Percentiles rank a stretch among this genome's conserved stretches.
Evolutionary conservation across 2,888 invertebrate species (phyloP).

Genomic region (Agrochola litura): DNA sequence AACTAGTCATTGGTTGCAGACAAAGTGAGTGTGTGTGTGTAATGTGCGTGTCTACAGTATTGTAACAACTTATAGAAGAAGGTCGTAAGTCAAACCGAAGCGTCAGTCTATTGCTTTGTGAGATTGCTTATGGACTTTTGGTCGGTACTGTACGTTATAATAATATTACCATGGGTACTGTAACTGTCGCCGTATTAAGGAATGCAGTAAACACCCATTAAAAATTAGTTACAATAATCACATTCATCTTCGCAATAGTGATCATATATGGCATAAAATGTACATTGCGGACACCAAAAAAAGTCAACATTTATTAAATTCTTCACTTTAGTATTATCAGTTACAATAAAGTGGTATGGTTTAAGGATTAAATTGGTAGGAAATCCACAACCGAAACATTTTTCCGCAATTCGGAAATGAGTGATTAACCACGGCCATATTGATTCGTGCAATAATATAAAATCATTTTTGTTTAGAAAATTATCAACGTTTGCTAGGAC

Average conservation of each 20-base stretch:
- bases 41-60: no score
- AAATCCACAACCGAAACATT: constrained; percentile 11
- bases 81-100: no score
- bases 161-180: no score
- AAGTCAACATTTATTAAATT: constrained; percentile 19
- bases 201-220: no score
- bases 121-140: no score
- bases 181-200: no score
- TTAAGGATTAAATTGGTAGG: background rate
- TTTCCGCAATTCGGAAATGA: constrained; percentile 5
- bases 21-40: no score
- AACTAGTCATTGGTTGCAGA: no score
- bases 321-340: background rate
- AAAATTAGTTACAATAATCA: no score
- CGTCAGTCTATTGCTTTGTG: no score
- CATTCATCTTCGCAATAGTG: background rate
- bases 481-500: background rate
- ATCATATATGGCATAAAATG: constrained; percentile 23
- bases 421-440: constrained; percentile 9
- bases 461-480: constrained; percentile 14
- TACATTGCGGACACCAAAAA: constrained; percentile 21
- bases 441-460: constrained; percentile 1
- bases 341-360: background rate
- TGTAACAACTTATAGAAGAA: no score
- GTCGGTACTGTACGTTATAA: no score